A percentile compares a stretch with the other conserved stretches of the same genome.
Evolutionary conservation across 1,140 invertebrate species (phyloP).

Genomic region (Drosophila ambigua): DNA sequence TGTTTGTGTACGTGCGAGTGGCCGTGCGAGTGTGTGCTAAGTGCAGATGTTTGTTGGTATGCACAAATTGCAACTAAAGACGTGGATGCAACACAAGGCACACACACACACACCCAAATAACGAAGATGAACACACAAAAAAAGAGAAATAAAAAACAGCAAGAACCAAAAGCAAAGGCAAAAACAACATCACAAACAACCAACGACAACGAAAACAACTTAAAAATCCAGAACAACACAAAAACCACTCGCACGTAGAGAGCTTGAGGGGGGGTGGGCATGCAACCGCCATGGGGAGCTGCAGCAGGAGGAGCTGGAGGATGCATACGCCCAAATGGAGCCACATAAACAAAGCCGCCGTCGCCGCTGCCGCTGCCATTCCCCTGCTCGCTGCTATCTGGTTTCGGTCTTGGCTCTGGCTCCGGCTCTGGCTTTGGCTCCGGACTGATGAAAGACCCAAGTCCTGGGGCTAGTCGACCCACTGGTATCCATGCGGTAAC

Average conservation of each 20-base stretch:
- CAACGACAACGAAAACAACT: slow-evolving; percentile 80
- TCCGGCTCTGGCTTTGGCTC: slow-evolving; percentile 1
- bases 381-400: background rate
- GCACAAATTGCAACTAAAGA: slow-evolving; percentile 75
- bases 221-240: slow-evolving; percentile 82
- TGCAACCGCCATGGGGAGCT: slow-evolving; percentile 21
- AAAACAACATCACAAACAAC: slow-evolving; percentile 52
- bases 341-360: slow-evolving; percentile 75
- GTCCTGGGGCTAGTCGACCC: slow-evolving; percentile 45
- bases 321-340: slow-evolving; percentile 65
- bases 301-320: slow-evolving; percentile 35
- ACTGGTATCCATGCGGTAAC: slow-evolving; percentile 40
- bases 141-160: slow-evolving; percentile 22
- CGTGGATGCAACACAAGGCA: slow-evolving; percentile 38
- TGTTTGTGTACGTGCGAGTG: background rate
- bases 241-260: slow-evolving; percentile 75
- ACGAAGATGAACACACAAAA: slow-evolving; percentile 45
- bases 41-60: slow-evolving; percentile 38
- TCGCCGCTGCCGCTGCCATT: slow-evolving; percentile 20
- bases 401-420: slow-evolving; percentile 30
- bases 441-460: slow-evolving; percentile 46
- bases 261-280: slow-evolving; percentile 64
- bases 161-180: slow-evolving; percentile 54
- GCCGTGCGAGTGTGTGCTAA: slow-evolving; percentile 35
- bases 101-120: slow-evolving; percentile 20